Percentiles rank a stretch among this genome's conserved stretches.
Conservation (phyloP, 2,888 invertebrate genomes). For the Tachina fera region DNA sequence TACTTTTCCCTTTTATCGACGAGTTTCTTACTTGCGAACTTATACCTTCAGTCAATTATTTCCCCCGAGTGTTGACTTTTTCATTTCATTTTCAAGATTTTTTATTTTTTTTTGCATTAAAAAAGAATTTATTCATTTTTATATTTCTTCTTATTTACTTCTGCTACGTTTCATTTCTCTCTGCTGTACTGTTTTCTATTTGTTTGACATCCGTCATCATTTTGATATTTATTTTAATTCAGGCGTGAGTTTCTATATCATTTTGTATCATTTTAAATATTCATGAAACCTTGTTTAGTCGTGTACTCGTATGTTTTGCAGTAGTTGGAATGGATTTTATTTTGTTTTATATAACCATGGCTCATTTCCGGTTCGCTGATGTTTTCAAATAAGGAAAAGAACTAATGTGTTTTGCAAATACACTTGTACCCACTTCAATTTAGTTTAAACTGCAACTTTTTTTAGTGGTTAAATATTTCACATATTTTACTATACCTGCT, state of each 20-base stretch:
- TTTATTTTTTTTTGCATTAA: constrained; percentile 16
- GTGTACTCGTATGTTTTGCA: constrained; percentile 24
- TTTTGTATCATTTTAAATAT: constrained; percentile 68
- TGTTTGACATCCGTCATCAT: neutral
- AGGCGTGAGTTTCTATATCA: constrained; percentile 71
- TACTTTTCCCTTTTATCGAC: constrained; percentile 20
- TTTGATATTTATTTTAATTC: constrained; percentile 68
- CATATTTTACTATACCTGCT: neutral
- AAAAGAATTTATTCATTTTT: constrained; percentile 37
- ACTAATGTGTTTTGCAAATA: constrained; percentile 21
- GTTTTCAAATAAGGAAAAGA: constrained; percentile 20
- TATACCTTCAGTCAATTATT: constrained; percentile 71
- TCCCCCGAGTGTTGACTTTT: constrained; percentile 70
- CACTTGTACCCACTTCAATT: neutral
- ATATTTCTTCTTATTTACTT: constrained; percentile 50
- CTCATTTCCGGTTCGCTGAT: constrained; percentile 45
- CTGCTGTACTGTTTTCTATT: constrained; percentile 14
- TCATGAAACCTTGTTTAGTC: constrained; percentile 43
- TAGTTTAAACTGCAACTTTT: neutral
- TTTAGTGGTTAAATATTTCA: neutral
- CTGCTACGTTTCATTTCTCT: constrained; percentile 34
- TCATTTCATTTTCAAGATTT: constrained; percentile 57
- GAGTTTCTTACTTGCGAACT: constrained; percentile 15
- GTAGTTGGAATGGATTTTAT: constrained; percentile 43
- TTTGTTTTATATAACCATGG: constrained; percentile 32